Conservation (phyloP, 2,797 vertebrate genomes). For the Bradypodion pumilum region DNA sequence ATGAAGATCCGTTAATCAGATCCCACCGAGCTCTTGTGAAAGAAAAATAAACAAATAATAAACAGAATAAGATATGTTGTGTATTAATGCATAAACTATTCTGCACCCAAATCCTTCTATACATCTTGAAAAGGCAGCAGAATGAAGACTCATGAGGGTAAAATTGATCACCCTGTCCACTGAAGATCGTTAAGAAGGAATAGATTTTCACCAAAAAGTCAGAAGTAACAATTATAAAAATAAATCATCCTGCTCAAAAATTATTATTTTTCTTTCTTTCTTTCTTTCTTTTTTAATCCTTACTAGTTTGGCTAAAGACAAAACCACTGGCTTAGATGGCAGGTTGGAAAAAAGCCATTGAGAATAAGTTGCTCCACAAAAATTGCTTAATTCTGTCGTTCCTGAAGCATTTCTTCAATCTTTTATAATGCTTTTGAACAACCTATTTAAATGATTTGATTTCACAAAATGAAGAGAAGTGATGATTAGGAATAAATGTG, state of each 20-base stretch:
- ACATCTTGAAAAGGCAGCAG: neutral
- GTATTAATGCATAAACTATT: neutral
- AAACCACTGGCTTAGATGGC: too few species aligned
- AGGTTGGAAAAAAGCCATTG: too few species aligned
- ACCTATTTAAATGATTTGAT: too few species aligned
- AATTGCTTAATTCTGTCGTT: too few species aligned
- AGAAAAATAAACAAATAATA: neutral
- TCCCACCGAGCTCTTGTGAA: neutral
- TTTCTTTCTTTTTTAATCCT: neutral
- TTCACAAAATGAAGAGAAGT: too few species aligned
- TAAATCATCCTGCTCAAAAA: neutral
- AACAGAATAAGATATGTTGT: neutral
- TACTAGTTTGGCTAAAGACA: too few species aligned
- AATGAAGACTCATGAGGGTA: neutral
- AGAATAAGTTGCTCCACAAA: too few species aligned
- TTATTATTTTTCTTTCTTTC: neutral
- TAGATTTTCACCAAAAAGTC: neutral
- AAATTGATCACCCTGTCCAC: neutral
- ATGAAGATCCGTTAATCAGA: constrained; percentile 45
- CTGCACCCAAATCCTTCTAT: neutral
- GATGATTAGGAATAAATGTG: too few species aligned
- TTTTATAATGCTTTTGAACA: too few species aligned
- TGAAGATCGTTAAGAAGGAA: neutral
- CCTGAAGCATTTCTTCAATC: too few species aligned
- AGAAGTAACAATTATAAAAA: neutral